A percentile compares a stretch with the other conserved stretches of the same genome.
Evolutionary conservation across 2,797 vertebrate species (phyloP).

Genomic region (Megalops cyprinoides): DNA sequence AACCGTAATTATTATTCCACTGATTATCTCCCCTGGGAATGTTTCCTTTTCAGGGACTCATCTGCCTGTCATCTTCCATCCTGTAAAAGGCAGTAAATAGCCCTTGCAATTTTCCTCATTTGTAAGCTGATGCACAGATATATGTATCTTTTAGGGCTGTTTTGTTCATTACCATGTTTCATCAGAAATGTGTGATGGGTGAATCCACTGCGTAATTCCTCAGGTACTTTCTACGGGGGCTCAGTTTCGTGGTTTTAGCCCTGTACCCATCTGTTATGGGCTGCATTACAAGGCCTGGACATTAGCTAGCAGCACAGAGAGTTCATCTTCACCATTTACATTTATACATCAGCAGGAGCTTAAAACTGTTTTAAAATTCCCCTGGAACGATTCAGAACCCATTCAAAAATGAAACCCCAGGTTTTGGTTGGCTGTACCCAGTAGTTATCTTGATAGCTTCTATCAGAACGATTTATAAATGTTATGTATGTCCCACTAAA

Average conservation of each 20-base stretch:
- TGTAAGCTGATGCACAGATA: background rate
- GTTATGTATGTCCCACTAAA: background rate
- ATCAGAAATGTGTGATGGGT: background rate
- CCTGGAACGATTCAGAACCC: no score
- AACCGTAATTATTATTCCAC: constrained; percentile 4
- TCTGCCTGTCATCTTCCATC: background rate
- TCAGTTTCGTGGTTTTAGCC: background rate
- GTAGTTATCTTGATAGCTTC: background rate
- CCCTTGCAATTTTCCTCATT: background rate
- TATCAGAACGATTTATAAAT: background rate
- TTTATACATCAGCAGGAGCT: no score
- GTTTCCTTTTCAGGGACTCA: background rate
- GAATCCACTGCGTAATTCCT: background rate
- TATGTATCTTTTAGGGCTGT: background rate
- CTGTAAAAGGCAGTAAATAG: background rate
- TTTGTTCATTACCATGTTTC: constrained; percentile 1
- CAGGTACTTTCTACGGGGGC: background rate
- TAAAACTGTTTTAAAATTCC: no score
- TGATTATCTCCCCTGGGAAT: constrained; percentile 19
- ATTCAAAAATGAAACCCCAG: no score
- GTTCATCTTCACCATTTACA: no score
- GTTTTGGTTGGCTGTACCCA: no score
- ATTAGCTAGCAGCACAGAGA: no score
- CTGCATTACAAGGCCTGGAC: no score
- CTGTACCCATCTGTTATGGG: background rate